Evolutionary conservation across 1,140 invertebrate species (phyloP).

Genomic region (Drosophila takahashii): DNA sequence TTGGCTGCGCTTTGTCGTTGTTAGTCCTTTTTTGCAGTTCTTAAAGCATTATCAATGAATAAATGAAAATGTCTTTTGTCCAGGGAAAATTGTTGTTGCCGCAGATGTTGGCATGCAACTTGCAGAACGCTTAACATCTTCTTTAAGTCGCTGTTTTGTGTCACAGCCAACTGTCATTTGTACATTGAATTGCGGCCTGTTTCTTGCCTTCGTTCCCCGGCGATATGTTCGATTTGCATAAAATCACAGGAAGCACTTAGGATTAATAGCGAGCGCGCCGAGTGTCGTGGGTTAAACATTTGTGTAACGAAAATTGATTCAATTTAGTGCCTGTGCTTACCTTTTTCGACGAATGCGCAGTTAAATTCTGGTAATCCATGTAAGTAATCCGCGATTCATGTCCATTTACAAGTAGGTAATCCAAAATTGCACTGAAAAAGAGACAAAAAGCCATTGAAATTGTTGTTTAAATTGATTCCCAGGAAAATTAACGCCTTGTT

Average conservation of each 20-base stretch:
- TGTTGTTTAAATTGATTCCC: neutral
- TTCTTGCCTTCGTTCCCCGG: conserved; percentile 11
- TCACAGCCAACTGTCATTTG: conserved; percentile 83
- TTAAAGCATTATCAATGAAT: conserved; percentile 78
- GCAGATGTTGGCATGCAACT: conserved; percentile 61
- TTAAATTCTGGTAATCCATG: conserved; percentile 51
- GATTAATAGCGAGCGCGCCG: conserved; percentile 68
- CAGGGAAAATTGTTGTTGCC: conserved; percentile 56
- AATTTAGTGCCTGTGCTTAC: conserved; percentile 47
- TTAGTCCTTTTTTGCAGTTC: conserved; percentile 29
- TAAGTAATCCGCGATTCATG: conserved; percentile 38
- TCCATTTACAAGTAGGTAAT: conserved; percentile 43
- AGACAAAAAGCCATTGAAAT: neutral
- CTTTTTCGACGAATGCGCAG: conserved; percentile 36
- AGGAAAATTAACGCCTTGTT: conserved; percentile 8
- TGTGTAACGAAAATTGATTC: conserved; percentile 34
- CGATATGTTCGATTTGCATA: conserved; percentile 75
- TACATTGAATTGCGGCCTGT: conserved; percentile 66
- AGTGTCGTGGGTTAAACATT: conserved; percentile 46
- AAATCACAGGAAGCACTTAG: conserved; percentile 83
- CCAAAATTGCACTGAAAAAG: conserved; percentile 49
- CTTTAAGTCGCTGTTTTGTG: conserved; percentile 77
- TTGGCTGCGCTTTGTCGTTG: conserved; percentile 55
- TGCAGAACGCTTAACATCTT: conserved; percentile 64
- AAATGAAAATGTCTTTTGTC: conserved; percentile 80